Evolutionary conservation across 2,113 vertebrate genomes (phyloP).

Genomic region (Telmatochromis sp.): DNA sequence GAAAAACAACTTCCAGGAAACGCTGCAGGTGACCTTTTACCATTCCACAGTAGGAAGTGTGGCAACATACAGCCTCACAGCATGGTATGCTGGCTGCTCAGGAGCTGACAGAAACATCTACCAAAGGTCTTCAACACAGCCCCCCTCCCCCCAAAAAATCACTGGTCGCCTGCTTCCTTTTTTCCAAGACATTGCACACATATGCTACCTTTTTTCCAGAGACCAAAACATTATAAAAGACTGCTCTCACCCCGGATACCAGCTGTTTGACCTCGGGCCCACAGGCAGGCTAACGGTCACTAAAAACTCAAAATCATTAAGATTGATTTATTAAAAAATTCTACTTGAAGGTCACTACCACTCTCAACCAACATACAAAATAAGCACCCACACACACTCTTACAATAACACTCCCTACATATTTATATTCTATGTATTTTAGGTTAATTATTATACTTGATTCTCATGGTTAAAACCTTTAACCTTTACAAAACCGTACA

Average conservation of each 20-base stretch:
- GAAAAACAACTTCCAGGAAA: not conserved
- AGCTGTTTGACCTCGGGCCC: not conserved
- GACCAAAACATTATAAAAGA: not conserved
- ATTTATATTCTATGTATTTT: not conserved
- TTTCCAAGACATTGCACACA: not conserved
- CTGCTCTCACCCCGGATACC: not conserved
- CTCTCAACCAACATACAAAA: not conserved
- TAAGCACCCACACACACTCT: not conserved
- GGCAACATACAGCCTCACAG: not conserved
- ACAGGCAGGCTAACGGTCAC: not conserved
- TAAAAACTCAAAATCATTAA: not conserved
- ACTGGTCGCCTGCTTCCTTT: not conserved
- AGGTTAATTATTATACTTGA: not conserved
- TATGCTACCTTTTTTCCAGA: not conserved
- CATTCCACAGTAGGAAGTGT: not conserved
- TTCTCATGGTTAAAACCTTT: not conserved
- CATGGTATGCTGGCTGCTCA: not conserved
- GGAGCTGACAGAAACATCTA: not conserved
- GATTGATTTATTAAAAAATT: fast-evolving
- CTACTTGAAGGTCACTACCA: not conserved
- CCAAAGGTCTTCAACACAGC: not conserved
- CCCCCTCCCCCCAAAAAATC: not conserved
- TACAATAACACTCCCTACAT: not conserved
- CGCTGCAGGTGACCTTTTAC: not conserved
- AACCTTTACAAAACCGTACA: not conserved